Evolutionary conservation across 92 coral and sea anemone species (phyloP).

Genomic region (Heliopora coerulea): DNA sequence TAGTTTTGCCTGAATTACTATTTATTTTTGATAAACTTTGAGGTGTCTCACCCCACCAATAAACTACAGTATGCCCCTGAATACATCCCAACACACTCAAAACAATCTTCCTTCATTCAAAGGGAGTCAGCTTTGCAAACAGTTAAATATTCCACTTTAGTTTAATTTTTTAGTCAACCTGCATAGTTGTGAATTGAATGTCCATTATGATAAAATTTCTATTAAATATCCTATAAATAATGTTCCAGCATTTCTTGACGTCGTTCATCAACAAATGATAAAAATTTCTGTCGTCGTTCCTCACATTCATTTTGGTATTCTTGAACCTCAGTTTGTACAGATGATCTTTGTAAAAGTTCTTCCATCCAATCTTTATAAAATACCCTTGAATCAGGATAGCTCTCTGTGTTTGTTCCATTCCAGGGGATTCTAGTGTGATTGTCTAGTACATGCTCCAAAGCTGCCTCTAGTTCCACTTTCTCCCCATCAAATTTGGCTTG

Average conservation of each 20-base stretch:
- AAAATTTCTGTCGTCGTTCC: constrained; percentile 62
- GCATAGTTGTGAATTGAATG: no score
- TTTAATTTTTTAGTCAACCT: no score
- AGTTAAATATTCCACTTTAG: no score
- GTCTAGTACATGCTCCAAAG: constrained; percentile 64
- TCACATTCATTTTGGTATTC: constrained; percentile 55
- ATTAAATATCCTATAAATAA: neutral
- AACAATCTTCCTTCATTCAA: no score
- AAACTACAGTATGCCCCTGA: no score
- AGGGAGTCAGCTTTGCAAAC: no score
- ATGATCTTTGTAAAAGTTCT: constrained; percentile 60
- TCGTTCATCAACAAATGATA: constrained; percentile 55
- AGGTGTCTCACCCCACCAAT: no score
- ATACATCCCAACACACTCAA: no score
- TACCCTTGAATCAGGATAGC: constrained; percentile 8
- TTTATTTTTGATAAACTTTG: no score
- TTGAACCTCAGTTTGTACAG: constrained; percentile 53
- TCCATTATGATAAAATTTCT: no score
- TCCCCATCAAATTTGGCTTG: constrained; percentile 40
- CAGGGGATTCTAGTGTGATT: constrained; percentile 51
- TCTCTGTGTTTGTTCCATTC: neutral
- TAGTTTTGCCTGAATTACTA: no score
- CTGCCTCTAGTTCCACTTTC: constrained; percentile 71
- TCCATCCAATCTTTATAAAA: constrained; percentile 1
- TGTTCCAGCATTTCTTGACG: constrained; percentile 29